Evolutionary conservation across 2,113 vertebrate species (phyloP), one percentile per base, ranked within the genome.

Genomic region (Rhynchopsitta pachyrhyncha): DNA sequence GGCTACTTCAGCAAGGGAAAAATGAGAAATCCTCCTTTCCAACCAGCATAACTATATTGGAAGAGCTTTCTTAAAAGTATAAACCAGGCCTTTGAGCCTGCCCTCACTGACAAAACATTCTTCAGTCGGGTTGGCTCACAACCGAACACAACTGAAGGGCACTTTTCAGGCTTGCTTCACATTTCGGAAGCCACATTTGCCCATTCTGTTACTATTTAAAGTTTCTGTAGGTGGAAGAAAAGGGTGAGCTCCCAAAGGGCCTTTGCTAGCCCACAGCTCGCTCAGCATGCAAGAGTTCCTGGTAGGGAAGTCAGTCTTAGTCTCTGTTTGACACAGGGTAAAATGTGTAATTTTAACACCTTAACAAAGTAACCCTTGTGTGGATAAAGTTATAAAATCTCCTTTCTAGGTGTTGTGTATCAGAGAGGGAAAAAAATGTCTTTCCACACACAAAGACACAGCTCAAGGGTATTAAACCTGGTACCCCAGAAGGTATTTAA

Each of bases 31-130:
- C 70, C 25, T 52, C 71, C 69, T 92, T 41, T 84, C 69, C 77
- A 93, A 70, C 6, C 88, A 86, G 77, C 35, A 28, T 68, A 94
- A 95, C 85, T 95, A 73, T 23, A 87, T 44, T 90, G 87, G 55
- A 69, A 82, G 78, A 76, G 52, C 23, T 87, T 79, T 88, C 91
- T 79, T 60, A 27, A 52, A 69, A 94, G 67, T 15, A 47, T 62
- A 85, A 94, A 66, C 57, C 66, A 87, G 70, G 66, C 66, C 91
- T 92, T 85, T 91, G 81, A 79, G 82, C 79, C 91, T 87, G 89
- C 84, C 84, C 86, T 4, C 4, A 66, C 77, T 69, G 62, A 95
- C 66, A 96, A 86, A 92, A 86, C 1, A 20, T 47, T 93, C 88
- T 82, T 60, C 64, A 67, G 76, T 66, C 39, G 31, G 8, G 1